Percentiles rank a stretch among this genome's conserved stretches.
These are phyloP conservation scores for Euborellia annulipes DNA, from an alignment of 1,140 invertebrate genomes.

Conservation along the genomic window DNA sequence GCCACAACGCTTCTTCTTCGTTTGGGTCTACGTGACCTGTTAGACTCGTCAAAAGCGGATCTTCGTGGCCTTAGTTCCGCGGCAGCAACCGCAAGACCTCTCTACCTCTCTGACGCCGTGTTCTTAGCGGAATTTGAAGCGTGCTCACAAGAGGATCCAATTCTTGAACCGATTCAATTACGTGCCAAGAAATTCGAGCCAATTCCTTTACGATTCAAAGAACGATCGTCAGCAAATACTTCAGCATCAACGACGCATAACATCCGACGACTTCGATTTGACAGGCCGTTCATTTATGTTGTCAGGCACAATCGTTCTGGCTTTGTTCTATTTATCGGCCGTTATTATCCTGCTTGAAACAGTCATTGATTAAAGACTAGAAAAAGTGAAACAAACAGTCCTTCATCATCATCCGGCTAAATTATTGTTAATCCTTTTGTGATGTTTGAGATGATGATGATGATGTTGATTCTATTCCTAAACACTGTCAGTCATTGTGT, in stretches of 20 bases:
- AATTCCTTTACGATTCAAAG: too few species aligned
- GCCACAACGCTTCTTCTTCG: slow-evolving; percentile 52
- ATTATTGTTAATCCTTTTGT: too few species aligned
- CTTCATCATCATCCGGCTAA: too few species aligned
- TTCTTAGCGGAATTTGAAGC: background rate
- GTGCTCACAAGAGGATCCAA: background rate
- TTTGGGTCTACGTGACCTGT: slow-evolving; percentile 66
- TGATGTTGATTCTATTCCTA: too few species aligned
- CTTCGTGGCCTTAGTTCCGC: slow-evolving; percentile 46
- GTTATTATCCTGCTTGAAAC: slow-evolving; percentile 47
- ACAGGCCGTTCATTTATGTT: slow-evolving; percentile 71
- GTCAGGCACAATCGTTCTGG: slow-evolving; percentile 74
- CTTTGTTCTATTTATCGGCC: slow-evolving; percentile 66
- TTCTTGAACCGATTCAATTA: background rate
- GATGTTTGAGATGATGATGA: too few species aligned
- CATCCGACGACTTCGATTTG: slow-evolving; percentile 55
- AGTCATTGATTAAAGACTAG: too few species aligned
- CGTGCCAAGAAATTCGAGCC: too few species aligned
- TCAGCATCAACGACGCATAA: slow-evolving; percentile 38
- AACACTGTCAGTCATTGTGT: too few species aligned
- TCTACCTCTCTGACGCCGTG: slow-evolving; percentile 48
- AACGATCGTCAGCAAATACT: too few species aligned
- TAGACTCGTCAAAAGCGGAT: slow-evolving; percentile 52
- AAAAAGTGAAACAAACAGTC: too few species aligned
- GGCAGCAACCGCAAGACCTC: slow-evolving; percentile 11